Evolutionary conservation across 2,888 invertebrate species (phyloP).

Genomic region (Eristalinus sepulchralis): DNA sequence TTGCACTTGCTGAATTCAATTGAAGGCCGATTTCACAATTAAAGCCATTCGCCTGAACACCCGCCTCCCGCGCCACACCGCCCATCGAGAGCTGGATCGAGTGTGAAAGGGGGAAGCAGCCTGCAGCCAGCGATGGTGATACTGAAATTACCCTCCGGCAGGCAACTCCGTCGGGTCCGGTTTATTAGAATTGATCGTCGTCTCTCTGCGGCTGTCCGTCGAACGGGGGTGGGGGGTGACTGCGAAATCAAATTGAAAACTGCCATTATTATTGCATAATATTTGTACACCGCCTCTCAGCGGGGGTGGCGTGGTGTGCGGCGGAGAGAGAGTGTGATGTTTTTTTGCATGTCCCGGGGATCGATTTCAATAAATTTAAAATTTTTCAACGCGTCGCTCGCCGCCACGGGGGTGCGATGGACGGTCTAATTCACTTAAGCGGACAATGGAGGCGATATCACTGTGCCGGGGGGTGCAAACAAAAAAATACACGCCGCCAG

Average conservation of each 20-base stretch:
- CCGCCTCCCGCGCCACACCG: no score
- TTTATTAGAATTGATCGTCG: conserved; percentile 65
- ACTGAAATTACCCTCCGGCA: conserved; percentile 52
- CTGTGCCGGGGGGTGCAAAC: background rate
- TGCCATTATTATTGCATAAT: conserved; percentile 69
- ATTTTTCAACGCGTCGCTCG: conserved; percentile 22
- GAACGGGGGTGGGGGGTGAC: background rate
- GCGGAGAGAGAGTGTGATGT: conserved; percentile 20
- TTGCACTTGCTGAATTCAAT: conserved; percentile 64
- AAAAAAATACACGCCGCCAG: conserved; percentile 44
- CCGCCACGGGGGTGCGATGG: conserved; percentile 22
- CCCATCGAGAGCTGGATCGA: background rate
- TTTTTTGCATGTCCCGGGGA: conserved; percentile 6
- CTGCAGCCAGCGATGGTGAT: conserved; percentile 14
- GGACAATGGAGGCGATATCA: conserved; percentile 40
- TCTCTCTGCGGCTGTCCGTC: background rate
- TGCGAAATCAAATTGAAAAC: conserved; percentile 64
- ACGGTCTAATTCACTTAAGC: conserved; percentile 63
- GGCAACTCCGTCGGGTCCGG: conserved; percentile 47
- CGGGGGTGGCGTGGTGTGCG: conserved; percentile 2
- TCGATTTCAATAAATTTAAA: conserved; percentile 64
- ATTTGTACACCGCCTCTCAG: conserved; percentile 25
- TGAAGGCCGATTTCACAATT: conserved; percentile 55
- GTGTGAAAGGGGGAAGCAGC: background rate
- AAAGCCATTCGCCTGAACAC: conserved; percentile 28